Base-by-base conservation (phyloP, 2,888 invertebrate species). In the Venusia cambrica region DNA sequence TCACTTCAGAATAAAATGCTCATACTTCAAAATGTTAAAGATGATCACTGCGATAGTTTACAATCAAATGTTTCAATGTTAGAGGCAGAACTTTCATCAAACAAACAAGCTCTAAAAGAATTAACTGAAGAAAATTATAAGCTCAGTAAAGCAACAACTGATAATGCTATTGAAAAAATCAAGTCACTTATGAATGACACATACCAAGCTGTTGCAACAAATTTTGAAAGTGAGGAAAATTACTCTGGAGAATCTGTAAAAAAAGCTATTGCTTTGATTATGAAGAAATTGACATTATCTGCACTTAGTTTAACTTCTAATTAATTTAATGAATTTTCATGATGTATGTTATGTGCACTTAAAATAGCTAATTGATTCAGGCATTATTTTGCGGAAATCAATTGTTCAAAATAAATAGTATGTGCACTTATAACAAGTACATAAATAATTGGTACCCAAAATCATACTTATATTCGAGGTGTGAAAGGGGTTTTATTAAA, bases 141-240 rank as follows among this genome's bases (percentile, higher is more conserved):
- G 13, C 20, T 33, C 38, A 50, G 37, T 42, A 44, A 47, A 36
- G 39, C 43, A 6, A 16, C 6, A 10, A 7, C 18, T 13, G 15
- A 5, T 11, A 52, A 57, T 30, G 49, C 58, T 43, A 30, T 60
- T 29, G 54, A 54, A 39, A 59, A 59, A 53, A 42, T 76, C 4
- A 85, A 85, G 60, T 54, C 51, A 43, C 66, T 84, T 26, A 85
- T 85, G 79, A 85, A 85, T 66, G 62, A 73, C 37, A 77, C 77
- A 55, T 85, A 68, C 48, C 76, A 68, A 56, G 61, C 69, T 5
- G 62, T 85, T 45, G 66, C 73, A 32, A 40, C 45, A 10, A 73
- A 75, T 52, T 80, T 85, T 54, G 62, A 73, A 29, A 57, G 55
- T 41, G 45, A 55, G 35, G 54, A 62, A 39, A 48, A 22, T 13